Base-by-base conservation (phyloP, 23 tunicate species). In the Styela plicata region DNA sequence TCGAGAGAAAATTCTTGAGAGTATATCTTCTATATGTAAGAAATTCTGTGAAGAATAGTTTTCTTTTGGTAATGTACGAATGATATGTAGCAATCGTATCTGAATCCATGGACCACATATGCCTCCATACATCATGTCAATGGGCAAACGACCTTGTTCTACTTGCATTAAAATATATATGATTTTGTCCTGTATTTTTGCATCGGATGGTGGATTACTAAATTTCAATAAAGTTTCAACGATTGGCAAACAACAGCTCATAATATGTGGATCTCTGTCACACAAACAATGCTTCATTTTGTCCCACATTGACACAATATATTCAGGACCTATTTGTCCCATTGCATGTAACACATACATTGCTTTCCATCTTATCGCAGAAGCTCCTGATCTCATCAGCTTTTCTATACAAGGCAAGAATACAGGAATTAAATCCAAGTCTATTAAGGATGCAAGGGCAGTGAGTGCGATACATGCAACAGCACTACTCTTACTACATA, bases 61-160 rank as follows among this genome's bases (percentile, higher is more conserved):
- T 36, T 64, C 31, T 24, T 65, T 2, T 17, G 77, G 18, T 28
- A 82, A 36, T 24, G 5, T 33, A 57, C 68, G 69, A 36, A 90
- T 29, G 20, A 90, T 82, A 33, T 82, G 69, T 22, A 90, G 0
- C 18, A 90, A 52, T 23, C 53, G 35, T 24, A 90, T 80, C 65
- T 85, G 89, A 33, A 74, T 68, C 83, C 78, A 82, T 21, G 96
- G 96, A 13, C 86, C 96, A 27, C 90, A 76, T 18, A 85, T 70
- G n/a, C 96, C 96, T 28, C 69, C 82, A 25, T 74, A 19, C 57
- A 82, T 85, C 89, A 90, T 85, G 24, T 82, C 69, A 10, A 85
- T 28, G 0, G 96, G 96, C 70, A 90, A 33, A 16, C 69, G 53
- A 10, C 89, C 89, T 31, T 82, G 28, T 22, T 85, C 80, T 24